Percentiles rank a stretch among this genome's conserved stretches.
phyloP scores from a whole-genome alignment of 1,140 invertebrate species.

The Trachymyrmex cornetzi region DNA sequence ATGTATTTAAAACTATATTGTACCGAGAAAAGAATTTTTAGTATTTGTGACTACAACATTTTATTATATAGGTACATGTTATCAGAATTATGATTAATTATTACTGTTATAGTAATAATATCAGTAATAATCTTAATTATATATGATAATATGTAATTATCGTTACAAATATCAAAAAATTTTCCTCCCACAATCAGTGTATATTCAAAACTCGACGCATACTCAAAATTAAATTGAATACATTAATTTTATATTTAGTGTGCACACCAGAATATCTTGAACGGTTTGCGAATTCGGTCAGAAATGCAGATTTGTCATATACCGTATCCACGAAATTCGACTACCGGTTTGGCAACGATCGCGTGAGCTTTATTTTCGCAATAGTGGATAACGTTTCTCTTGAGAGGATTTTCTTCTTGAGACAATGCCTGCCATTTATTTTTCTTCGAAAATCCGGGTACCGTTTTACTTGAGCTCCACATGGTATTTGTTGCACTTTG shows the following conservation, averaged over 20 bases:
- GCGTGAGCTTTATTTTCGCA: conserved; percentile 43
- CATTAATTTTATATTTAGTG: not conserved
- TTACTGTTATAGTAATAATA: no score
- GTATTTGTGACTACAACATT: no score
- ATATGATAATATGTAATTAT: no score
- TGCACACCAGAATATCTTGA: not conserved
- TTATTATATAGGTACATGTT: no score
- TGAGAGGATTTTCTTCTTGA: conserved; percentile 50
- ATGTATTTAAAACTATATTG: not conserved
- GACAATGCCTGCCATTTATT: conserved; percentile 58
- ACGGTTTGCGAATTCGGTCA: conserved; percentile 4
- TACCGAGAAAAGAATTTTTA: not conserved
- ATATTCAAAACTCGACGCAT: not conserved
- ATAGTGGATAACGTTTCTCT: conserved; percentile 55
- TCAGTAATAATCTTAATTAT: no score
- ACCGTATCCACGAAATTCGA: conserved; percentile 25
- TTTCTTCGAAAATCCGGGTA: conserved; percentile 54
- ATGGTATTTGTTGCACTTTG: conserved; percentile 6
- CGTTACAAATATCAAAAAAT: no score
- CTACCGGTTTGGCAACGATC: conserved; percentile 53
- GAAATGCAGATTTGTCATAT: conserved; percentile 9
- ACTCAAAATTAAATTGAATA: not conserved
- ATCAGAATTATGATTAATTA: no score
- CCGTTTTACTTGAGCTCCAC: conserved; percentile 40
- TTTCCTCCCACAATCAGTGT: no score